These are phyloP conservation scores for Drosophila quinaria DNA, from an alignment of 2,888 invertebrate genomes.

Conservation along the genomic window DNA sequence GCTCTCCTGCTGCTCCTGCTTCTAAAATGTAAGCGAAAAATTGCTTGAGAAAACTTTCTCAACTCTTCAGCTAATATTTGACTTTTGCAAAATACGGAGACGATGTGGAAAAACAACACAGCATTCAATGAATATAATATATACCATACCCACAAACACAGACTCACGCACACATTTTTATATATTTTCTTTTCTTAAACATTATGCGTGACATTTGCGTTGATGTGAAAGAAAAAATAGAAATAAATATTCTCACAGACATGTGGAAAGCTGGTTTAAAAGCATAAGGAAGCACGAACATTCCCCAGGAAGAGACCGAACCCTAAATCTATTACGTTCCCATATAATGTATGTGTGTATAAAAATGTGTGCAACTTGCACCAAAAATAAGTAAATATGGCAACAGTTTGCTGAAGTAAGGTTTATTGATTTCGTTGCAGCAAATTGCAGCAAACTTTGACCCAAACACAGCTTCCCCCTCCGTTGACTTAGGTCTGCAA, in stretches of 20 bases:
- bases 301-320: conserved; percentile 28
- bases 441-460: conserved; percentile 54
- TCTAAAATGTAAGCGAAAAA: conserved; percentile 80
- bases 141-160: conserved; percentile 39
- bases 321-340: conserved; percentile 30
- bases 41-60: conserved; percentile 82
- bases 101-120: conserved; percentile 76
- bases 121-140: conserved; percentile 39
- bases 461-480: conserved; percentile 36
- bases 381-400: conserved; percentile 51
- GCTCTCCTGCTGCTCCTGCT: conserved; percentile 35
- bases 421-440: conserved; percentile 53
- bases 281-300: conserved; percentile 44
- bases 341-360: conserved; percentile 10
- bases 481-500: conserved; percentile 53
- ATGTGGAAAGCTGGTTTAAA: conserved; percentile 36
- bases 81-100: conserved; percentile 80
- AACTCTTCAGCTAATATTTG: conserved; percentile 84
- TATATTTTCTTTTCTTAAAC: conserved; percentile 55
- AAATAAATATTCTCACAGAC: conserved; percentile 21
- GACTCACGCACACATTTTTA: conserved; percentile 47
- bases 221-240: conserved; percentile 57
- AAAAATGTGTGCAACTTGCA: neutral
- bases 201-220: conserved; percentile 77
- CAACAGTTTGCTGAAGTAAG: conserved; percentile 54